Percentiles rank a stretch among this genome's conserved stretches.
Evolutionary conservation across 2,797 vertebrate species (phyloP).

Genomic region (Liasis olivaceus): DNA sequence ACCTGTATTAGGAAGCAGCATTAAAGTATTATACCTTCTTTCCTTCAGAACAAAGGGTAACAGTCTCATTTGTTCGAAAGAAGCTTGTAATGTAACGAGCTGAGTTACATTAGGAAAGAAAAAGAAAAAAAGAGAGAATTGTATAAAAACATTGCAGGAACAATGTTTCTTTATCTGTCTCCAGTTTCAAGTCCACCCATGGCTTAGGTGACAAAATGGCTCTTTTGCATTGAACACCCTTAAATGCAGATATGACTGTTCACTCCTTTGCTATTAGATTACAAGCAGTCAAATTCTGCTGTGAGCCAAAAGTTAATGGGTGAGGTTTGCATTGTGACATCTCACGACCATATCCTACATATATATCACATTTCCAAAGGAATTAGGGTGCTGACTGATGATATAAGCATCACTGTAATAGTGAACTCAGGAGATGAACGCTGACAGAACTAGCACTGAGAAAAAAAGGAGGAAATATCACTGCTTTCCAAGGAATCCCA

Average conservation of each 20-base stretch:
- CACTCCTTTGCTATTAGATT: background rate
- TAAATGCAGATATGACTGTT: background rate
- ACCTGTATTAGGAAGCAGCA: slow-evolving; percentile 15
- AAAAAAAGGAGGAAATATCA: background rate
- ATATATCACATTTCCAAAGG: background rate
- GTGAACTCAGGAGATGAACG: background rate
- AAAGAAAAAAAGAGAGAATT: background rate
- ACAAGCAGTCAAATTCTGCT: background rate
- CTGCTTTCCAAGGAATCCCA: too few relatives aligned
- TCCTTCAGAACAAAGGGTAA: slow-evolving; percentile 1
- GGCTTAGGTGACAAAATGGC: slow-evolving; percentile 3
- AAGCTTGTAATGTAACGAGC: background rate
- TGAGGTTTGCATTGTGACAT: background rate
- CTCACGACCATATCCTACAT: background rate
- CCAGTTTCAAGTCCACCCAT: slow-evolving; percentile 15
- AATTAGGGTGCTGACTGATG: background rate
- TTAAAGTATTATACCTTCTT: slow-evolving; percentile 15
- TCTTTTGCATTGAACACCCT: background rate
- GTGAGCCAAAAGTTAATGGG: background rate
- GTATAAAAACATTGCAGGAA: background rate
- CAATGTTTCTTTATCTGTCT: slow-evolving; percentile 9
- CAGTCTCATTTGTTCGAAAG: slow-evolving; percentile 8
- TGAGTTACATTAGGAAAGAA: background rate
- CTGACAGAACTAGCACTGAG: background rate
- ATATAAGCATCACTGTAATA: background rate